Conservation (phyloP, 2,888 invertebrate species). For the Tenthredo notha region DNA sequence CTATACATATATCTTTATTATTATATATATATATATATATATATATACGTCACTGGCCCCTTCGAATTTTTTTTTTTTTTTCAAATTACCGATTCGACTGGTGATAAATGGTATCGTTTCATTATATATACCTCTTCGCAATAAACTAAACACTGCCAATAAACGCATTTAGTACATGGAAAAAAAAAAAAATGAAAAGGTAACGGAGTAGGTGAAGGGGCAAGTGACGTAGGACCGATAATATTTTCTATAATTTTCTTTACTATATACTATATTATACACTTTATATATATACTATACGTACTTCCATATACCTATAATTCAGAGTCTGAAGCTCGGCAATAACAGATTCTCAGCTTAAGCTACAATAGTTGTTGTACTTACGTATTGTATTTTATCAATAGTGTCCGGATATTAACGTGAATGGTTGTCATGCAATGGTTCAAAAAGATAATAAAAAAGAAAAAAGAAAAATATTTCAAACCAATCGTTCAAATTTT, state of each 20-base stretch:
- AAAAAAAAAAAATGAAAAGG: too few species aligned
- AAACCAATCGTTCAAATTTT: background rate
- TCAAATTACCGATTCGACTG: conserved; percentile 7
- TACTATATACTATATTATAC: background rate
- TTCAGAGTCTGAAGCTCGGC: conserved; percentile 71
- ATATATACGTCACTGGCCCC: background rate
- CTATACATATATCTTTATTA: background rate
- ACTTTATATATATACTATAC: background rate
- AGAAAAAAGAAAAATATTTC: background rate
- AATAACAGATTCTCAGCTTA: conserved; percentile 75
- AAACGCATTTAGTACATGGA: conserved; percentile 11
- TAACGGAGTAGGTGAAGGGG: background rate
- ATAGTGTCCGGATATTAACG: conserved; percentile 42
- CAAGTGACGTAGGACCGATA: background rate
- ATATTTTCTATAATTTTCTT: background rate
- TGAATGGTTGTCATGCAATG: conserved; percentile 28
- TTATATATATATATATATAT: background rate
- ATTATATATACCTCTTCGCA: conserved; percentile 6
- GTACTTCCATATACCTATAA: background rate
- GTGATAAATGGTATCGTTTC: conserved; percentile 1
- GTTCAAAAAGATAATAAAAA: background rate
- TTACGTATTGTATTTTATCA: conserved; percentile 76
- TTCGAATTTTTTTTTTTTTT: background rate
- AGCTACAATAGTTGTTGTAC: conserved; percentile 78
- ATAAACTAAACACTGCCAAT: conserved; percentile 47